A percentile compares a stretch with the other conserved stretches of the same genome.
phyloP scores from a whole-genome alignment of 92 coral and sea anemone genomes.

The Heteractis magnifica region DNA sequence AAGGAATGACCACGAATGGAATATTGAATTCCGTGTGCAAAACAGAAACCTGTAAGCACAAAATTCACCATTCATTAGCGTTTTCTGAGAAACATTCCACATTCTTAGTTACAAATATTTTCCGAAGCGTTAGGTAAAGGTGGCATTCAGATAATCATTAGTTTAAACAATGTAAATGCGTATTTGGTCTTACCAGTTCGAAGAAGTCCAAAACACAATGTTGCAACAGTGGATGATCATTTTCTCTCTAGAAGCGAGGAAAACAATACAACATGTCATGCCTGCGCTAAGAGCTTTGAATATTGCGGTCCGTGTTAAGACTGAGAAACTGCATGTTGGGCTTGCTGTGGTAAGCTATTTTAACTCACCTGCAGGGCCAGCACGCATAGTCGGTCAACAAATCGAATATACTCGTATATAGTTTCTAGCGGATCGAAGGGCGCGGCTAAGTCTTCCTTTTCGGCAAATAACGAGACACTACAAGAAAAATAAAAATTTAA shows the following conservation, averaged over 20 bases:
- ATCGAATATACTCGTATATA: constrained; percentile 66
- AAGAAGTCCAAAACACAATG: constrained; percentile 85
- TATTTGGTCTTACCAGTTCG: constrained; percentile 72
- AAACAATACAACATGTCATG: constrained; percentile 10
- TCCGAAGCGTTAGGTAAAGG: too few species aligned
- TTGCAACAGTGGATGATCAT: constrained; percentile 80
- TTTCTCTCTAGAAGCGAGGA: constrained; percentile 54
- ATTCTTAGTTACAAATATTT: too few species aligned
- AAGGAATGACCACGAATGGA: constrained; percentile 84
- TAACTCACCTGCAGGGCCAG: constrained; percentile 69
- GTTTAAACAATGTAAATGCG: not conserved
- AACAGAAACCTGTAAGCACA: constrained; percentile 59
- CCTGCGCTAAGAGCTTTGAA: not conserved
- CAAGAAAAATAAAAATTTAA: not conserved
- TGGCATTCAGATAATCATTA: too few species aligned
- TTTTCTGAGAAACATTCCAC: too few species aligned
- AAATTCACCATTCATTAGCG: not conserved
- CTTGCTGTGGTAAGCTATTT: not conserved
- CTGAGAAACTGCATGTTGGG: not conserved
- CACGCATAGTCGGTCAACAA: constrained; percentile 79
- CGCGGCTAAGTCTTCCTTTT: constrained; percentile 43
- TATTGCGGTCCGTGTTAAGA: too few species aligned
- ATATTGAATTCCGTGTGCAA: constrained; percentile 67
- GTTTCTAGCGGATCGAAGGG: constrained; percentile 58
- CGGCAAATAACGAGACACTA: constrained; percentile 58